phyloP scores from a whole-genome alignment of 2,888 invertebrate species.

The Apodemia mormo region DNA sequence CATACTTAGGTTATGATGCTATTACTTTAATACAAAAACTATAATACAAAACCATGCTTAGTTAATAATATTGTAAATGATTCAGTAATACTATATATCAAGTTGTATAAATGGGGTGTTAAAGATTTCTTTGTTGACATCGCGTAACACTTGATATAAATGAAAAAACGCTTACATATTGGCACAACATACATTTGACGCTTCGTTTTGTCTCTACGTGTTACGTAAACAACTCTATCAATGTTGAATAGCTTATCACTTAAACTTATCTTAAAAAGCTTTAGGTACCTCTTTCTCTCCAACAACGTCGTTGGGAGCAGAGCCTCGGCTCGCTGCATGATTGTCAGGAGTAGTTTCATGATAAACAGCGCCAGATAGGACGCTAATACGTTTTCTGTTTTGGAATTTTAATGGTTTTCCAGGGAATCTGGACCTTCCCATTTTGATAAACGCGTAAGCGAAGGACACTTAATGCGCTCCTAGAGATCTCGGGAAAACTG shows the following conservation, averaged over 20 bases:
- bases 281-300: conserved; percentile 75
- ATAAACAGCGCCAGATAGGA: conserved; percentile 84
- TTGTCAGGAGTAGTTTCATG: conserved; percentile 73
- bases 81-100: neutral
- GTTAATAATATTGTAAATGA: neutral
- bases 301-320: conserved; percentile 70
- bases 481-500: conserved; percentile 73
- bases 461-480: conserved; percentile 80
- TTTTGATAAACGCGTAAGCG: conserved; percentile 82
- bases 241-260: conserved; percentile 47
- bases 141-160: conserved; percentile 50
- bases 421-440: conserved; percentile 93
- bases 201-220: conserved; percentile 44
- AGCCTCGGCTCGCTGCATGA: conserved; percentile 70
- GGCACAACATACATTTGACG: conserved; percentile 24
- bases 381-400: conserved; percentile 92
- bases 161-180: conserved; percentile 57
- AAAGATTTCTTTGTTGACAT: conserved; percentile 63
- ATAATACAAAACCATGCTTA: neutral
- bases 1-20: neutral
- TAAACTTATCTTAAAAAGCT: conserved; percentile 47
- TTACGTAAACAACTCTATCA: conserved; percentile 71
- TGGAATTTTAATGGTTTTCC: conserved; percentile 94
- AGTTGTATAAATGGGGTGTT: neutral
- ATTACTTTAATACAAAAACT: neutral